phyloP scores from a whole-genome alignment of 2,113 vertebrate genomes.

The Rhea pennata region DNA sequence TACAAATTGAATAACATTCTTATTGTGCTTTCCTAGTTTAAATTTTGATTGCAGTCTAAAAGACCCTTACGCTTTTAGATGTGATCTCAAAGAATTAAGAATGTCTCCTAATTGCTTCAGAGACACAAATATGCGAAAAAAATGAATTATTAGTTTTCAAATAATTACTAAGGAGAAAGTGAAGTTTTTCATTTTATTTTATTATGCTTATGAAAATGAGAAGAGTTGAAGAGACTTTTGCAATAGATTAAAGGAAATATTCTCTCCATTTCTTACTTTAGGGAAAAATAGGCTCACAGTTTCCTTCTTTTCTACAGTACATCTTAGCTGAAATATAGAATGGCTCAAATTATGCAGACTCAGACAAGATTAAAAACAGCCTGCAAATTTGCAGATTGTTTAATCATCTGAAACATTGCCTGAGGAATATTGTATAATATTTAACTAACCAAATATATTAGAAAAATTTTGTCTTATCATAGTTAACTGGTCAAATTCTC shows the following conservation, averaged over 20 bases:
- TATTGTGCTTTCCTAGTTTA: not conserved
- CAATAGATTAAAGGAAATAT: not conserved
- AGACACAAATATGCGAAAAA: not conserved
- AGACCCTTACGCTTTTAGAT: not conserved
- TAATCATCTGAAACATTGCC: not conserved
- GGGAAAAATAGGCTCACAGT: not conserved
- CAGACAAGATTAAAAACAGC: not conserved
- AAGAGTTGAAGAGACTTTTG: not conserved
- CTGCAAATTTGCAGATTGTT: not conserved
- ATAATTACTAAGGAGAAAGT: not conserved
- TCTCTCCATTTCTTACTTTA: not conserved
- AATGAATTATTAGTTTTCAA: not conserved
- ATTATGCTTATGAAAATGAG: not conserved
- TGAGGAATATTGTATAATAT: not conserved
- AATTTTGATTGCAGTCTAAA: not conserved
- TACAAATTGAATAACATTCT: not conserved
- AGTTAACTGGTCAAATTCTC: too few relatives aligned
- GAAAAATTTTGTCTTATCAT: too few relatives aligned
- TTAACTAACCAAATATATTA: not conserved
- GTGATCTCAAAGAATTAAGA: not conserved
- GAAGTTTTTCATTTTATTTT: not conserved
- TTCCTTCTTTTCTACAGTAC: not conserved
- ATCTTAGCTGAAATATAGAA: not conserved
- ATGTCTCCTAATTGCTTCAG: not conserved
- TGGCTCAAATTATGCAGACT: not conserved